Percentiles rank a stretch among this genome's conserved stretches.
These are phyloP conservation scores for Magallana gigas DNA, from an alignment of 1,140 invertebrate genomes.

Conservation along the genomic window DNA sequence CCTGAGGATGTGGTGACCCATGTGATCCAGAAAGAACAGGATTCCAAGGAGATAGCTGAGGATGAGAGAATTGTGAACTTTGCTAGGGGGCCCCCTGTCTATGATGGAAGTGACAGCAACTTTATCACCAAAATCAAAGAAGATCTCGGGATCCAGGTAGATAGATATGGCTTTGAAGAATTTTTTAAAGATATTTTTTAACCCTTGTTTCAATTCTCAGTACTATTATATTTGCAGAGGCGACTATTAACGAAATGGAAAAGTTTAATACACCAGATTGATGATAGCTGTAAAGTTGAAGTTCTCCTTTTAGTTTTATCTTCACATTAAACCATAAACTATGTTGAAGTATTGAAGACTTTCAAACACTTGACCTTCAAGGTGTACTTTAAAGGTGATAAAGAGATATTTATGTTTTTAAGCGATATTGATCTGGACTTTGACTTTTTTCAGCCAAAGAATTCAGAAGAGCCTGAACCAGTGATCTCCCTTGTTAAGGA, in stretches of 20 bases:
- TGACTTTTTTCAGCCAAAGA: slow-evolving; percentile 21
- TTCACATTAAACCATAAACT: not conserved
- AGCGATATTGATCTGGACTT: not conserved
- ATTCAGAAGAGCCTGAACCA: slow-evolving; percentile 7
- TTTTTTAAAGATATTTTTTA: too few relatives aligned
- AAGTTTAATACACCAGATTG: not conserved
- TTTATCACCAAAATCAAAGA: slow-evolving; percentile 67
- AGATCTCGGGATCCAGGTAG: slow-evolving; percentile 65
- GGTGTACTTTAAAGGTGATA: not conserved
- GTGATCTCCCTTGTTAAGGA: slow-evolving; percentile 53
- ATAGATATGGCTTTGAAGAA: not conserved
- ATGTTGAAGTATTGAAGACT: not conserved
- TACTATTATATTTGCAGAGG: too few relatives aligned
- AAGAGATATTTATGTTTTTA: not conserved
- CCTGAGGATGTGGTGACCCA: slow-evolving; percentile 74
- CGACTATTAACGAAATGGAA: not conserved
- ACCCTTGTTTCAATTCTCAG: too few relatives aligned
- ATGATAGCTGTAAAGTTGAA: not conserved
- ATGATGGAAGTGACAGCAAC: slow-evolving; percentile 64
- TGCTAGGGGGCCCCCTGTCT: slow-evolving; percentile 67
- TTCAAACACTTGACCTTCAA: not conserved
- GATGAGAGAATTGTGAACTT: slow-evolving; percentile 73
- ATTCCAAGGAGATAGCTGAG: slow-evolving; percentile 73
- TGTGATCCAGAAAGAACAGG: slow-evolving; percentile 64
- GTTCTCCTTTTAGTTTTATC: not conserved